Base-by-base conservation (phyloP, 2,888 invertebrate genomes). In the Hirtodrosophila cameraria region DNA sequence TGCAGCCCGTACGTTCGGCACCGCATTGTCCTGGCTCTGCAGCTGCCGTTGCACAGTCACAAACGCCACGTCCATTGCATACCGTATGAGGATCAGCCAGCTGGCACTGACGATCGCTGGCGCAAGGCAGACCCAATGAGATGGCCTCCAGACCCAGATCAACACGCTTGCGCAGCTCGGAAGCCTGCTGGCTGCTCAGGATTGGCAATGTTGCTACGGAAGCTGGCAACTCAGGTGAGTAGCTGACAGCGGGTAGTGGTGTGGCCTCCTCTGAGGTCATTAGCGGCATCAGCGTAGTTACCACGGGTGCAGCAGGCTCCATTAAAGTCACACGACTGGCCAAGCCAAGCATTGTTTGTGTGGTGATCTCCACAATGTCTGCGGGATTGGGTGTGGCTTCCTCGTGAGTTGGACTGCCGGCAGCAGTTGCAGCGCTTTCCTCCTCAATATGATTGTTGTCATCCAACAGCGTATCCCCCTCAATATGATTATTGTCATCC, bases 101-200 rank as follows among this genome's bases (percentile, higher is more conserved):
- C 81, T 94, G 94, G 87, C 97, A 97, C 90, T 97, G 96, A 25
- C 94, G 91, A 89, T 96, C 95, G 16, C 93, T 93, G 33, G 93
- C 91, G 88, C 97, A 97, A 2, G 93, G 91, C 85, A 95, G 92
- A 5, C 97, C 97, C 28, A 97, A 92, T 12, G 96, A 96, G 5
- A 96, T 93, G 20, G 91, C 89, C 45, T 90, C 91, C 62, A 90
- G 81, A 1, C 90, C 90, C 2, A 91, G 75, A 54, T 91, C 91
- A 3, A 91, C 90, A 57, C 91, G 89, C 43, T 91, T 90, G 18
- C 90, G 90, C 31, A 90, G 76, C 76, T 90, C 89, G 55, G 69
- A 42, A 4, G 82, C 77, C 0, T 82, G 81, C 16, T 88, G 89
- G 6, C 65, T 66, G 2, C 63, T 59, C 2, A 76, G 16, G 3